These are phyloP conservation scores for Brenthis hecate DNA, from an alignment of 2,888 invertebrate genomes.

Conservation along the genomic window DNA sequence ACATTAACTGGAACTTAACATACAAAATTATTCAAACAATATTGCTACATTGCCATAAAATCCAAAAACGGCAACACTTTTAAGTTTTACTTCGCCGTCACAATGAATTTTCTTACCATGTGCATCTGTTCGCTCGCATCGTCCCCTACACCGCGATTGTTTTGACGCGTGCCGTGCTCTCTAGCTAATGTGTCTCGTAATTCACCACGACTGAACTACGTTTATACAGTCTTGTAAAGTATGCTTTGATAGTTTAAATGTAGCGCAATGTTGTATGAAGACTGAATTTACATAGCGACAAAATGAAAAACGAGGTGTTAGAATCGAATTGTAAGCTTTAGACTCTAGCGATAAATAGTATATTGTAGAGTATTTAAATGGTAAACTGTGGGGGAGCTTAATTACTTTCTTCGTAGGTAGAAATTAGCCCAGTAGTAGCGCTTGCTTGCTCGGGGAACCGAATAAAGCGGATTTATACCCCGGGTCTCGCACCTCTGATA, in stretches of 20 bases:
- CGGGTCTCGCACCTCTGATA: no score
- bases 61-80: background rate
- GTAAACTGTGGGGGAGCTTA: no score
- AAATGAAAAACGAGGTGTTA: background rate
- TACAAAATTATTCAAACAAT: background rate
- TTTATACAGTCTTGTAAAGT: slow-evolving; percentile 31
- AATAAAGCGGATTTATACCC: no score
- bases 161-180: slow-evolving; percentile 52
- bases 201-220: slow-evolving; percentile 49
- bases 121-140: slow-evolving; percentile 51
- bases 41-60: background rate
- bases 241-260: slow-evolving; percentile 46
- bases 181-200: slow-evolving; percentile 52
- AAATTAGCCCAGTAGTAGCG: no score
- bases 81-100: background rate
- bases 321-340: background rate
- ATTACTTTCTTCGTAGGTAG: no score
- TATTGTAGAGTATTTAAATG: no score
- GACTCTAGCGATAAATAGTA: background rate
- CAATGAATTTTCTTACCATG: background rate
- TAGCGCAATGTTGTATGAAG: slow-evolving; percentile 1
- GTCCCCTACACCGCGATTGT: slow-evolving; percentile 47
- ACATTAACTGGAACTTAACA: no score
- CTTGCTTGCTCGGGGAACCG: no score
- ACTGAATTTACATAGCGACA: slow-evolving; percentile 7